Percentiles rank a stretch among this genome's conserved stretches.
Conservation (phyloP, 2,113 vertebrate genomes). For the Caranx melampygus region DNA sequence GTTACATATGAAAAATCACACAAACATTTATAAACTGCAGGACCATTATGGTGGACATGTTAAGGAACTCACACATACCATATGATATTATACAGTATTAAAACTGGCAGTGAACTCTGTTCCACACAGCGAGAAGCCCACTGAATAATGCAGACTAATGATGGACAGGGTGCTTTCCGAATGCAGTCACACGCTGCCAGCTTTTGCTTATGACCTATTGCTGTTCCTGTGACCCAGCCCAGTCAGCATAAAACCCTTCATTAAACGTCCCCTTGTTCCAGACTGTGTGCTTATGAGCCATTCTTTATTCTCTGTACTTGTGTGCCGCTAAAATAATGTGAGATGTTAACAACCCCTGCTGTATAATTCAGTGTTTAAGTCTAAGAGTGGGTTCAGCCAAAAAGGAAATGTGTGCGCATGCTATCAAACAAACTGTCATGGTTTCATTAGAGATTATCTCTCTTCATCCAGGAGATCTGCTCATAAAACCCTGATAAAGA, state of each 20-base stretch:
- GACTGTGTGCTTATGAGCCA: neutral
- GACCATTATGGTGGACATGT: neutral
- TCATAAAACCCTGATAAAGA: conserved; percentile 21
- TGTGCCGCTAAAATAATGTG: neutral
- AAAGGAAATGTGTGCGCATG: neutral
- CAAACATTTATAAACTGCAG: neutral
- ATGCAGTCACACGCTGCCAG: conserved; percentile 55
- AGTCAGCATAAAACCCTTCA: neutral
- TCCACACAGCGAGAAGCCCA: conserved; percentile 49
- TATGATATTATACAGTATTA: conserved; percentile 7
- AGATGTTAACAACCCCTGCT: neutral
- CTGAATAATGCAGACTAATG: conserved; percentile 73
- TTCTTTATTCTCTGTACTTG: neutral
- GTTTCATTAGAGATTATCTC: neutral
- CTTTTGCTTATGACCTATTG: conserved; percentile 21
- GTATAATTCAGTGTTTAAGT: neutral
- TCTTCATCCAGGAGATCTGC: conserved; percentile 13
- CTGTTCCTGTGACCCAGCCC: neutral
- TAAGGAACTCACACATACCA: conserved; percentile 12
- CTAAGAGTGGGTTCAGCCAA: neutral
- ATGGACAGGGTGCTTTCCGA: conserved; percentile 56
- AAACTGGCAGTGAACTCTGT: conserved; percentile 7
- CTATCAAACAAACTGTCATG: neutral
- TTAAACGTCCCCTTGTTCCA: neutral
- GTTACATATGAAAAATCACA: neutral